Conservation (phyloP, 2,113 vertebrate genomes). For the Sclerurus mexicanus region DNA sequence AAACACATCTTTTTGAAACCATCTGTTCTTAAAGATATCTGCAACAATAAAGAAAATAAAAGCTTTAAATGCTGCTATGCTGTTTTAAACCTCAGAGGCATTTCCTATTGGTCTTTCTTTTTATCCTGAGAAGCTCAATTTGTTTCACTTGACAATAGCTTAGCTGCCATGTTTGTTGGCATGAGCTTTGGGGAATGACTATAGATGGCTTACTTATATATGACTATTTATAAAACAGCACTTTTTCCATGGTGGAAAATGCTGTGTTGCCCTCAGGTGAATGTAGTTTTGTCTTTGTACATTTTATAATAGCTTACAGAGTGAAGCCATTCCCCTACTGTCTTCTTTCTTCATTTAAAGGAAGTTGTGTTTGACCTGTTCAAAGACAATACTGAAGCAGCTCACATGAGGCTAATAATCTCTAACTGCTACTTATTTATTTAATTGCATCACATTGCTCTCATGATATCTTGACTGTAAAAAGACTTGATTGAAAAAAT, state of each 20-base stretch:
- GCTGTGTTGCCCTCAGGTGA: background rate
- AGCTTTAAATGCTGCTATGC: background rate
- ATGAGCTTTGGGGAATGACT: background rate
- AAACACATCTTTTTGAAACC: conserved; percentile 40
- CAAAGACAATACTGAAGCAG: background rate
- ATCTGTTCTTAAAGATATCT: conserved; percentile 56
- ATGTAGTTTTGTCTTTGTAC: background rate
- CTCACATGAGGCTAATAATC: background rate
- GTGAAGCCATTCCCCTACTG: background rate
- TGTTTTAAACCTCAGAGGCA: background rate
- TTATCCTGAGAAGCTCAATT: background rate
- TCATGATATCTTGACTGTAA: background rate
- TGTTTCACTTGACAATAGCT: background rate
- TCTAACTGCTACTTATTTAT: background rate
- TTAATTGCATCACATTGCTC: background rate
- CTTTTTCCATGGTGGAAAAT: background rate
- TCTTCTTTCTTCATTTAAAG: background rate
- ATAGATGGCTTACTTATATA: background rate
- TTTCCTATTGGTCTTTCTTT: background rate
- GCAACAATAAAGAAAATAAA: conserved; percentile 49
- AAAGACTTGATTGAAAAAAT: background rate
- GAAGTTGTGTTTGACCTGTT: background rate
- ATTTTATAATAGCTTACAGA: background rate
- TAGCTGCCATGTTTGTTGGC: conserved; percentile 1
- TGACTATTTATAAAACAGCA: conserved; percentile 1